A percentile compares a stretch with the other conserved stretches of the same genome.
Conservation (phyloP, 2,888 invertebrate species). For the Athripsodes cinereus region DNA sequence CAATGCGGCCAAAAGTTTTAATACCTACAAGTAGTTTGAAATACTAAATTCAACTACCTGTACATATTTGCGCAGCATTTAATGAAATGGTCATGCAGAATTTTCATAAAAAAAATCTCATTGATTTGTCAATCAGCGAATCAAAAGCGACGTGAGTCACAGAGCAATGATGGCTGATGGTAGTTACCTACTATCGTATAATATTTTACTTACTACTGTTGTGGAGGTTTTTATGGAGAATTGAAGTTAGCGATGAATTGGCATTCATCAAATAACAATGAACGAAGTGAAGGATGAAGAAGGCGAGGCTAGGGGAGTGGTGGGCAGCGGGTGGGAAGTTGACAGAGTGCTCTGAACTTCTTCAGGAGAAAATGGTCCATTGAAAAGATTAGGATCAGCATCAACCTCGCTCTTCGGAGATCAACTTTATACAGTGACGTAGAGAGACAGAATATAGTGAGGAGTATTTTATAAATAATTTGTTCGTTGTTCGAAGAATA, state of each 20-base stretch:
- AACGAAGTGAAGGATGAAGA: neutral
- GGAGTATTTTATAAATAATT: too few species aligned
- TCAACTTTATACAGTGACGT: constrained; percentile 5
- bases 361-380: constrained; percentile 26
- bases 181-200: neutral
- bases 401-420: constrained; percentile 17
- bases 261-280: constrained; percentile 17
- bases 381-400: constrained; percentile 27
- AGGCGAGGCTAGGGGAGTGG: constrained; percentile 1
- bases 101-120: neutral
- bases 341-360: constrained; percentile 26
- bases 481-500: too few species aligned
- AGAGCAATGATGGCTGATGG: neutral
- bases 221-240: neutral
- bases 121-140: neutral
- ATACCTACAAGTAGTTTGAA: too few species aligned
- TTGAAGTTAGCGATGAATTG: constrained; percentile 4
- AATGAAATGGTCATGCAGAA: too few species aligned
- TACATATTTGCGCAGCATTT: too few species aligned
- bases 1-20: too few species aligned
- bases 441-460: neutral
- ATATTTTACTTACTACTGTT: too few species aligned
- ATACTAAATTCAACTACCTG: too few species aligned
- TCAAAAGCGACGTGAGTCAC: neutral
- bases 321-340: constrained; percentile 14